Base-by-base conservation (phyloP, 2,888 invertebrate genomes). In the Himalopsyche anomala region DNA sequence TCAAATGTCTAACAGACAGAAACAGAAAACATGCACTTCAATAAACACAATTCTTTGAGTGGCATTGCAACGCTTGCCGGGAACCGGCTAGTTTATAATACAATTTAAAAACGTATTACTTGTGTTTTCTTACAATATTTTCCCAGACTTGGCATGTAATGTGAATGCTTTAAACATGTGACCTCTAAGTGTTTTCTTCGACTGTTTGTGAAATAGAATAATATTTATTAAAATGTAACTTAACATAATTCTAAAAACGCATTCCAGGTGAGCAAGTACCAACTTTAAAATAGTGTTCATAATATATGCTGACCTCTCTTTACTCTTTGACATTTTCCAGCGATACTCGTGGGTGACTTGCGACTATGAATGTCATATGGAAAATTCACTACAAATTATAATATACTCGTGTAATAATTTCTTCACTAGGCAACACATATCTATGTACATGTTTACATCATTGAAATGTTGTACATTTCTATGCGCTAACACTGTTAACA, bases 131-230 rank as follows among this genome's bases (percentile, higher is more conserved):
- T 11, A 62, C 62, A 62, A 62, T 62, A 62, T 62, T 62, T 62
- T 62, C 62, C 62, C 62, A 62, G 62, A 62, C 62, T 62, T 62
- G 19, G 62, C 62, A 62, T 62, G n/a, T 1, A 19, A 19, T 62
- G 51, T 51, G 15, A 15, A 51, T 51, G 62, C 62, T 19, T 28
- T 62, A 19, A 19, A 28, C 28, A 62, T 6, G 62, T 62, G 62
- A 62, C 62, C 62, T 62, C 62, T 19, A 19, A 62, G 28, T 28
- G 62, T 62, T 62, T 62, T 15, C 51, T 51, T 62, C 19, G 62
- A 15, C 51, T 51, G 51, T 62, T 62, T 28, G 19, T 62, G 11
- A 19, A 17, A 19, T 56, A 56, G 19, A 62, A 62, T 11, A 2
- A 19, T 19, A 62, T 15, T 19, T 9, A 62, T 19, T 51, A 19